Evolutionary conservation across 2,797 vertebrate species (phyloP).

Genomic region (Pogoniulus pusillus): DNA sequence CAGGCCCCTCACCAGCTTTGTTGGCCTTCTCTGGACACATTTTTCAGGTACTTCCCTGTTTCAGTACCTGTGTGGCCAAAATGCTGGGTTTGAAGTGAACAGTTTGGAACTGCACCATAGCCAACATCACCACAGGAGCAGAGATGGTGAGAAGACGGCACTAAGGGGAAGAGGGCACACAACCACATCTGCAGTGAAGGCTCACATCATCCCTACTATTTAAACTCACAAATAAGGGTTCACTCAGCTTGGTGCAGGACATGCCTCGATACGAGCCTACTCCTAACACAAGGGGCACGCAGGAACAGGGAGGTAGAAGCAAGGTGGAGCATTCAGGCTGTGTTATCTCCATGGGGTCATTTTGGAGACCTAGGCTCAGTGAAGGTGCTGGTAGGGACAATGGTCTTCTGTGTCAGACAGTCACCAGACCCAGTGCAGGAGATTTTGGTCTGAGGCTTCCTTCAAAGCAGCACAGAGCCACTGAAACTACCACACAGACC

Average conservation of each 20-base stretch:
- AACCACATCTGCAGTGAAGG: too few species aligned
- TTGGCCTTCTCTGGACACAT: too few species aligned
- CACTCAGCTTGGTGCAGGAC: too few species aligned
- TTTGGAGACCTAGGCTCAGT: background rate
- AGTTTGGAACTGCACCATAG: background rate
- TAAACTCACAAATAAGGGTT: too few species aligned
- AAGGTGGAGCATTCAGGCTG: background rate
- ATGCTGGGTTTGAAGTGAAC: background rate
- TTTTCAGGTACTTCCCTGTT: too few species aligned
- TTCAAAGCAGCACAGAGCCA: background rate
- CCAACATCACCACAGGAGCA: background rate
- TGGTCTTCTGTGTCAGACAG: background rate
- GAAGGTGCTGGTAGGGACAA: fast-evolving
- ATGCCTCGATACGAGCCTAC: too few species aligned
- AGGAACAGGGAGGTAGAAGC: background rate
- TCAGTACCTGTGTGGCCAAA: background rate
- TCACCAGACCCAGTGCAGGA: fast-evolving
- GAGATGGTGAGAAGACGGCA: background rate
- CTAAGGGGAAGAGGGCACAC: too few species aligned
- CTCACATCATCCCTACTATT: too few species aligned
- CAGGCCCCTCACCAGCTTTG: too few species aligned
- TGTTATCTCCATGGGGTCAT: fast-evolving
- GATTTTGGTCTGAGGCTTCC: background rate
- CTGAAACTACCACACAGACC: too few species aligned
- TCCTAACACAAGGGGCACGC: too few species aligned